Base-by-base conservation (phyloP, 2,888 invertebrate genomes). In the Frankliniella fusca region DNA sequence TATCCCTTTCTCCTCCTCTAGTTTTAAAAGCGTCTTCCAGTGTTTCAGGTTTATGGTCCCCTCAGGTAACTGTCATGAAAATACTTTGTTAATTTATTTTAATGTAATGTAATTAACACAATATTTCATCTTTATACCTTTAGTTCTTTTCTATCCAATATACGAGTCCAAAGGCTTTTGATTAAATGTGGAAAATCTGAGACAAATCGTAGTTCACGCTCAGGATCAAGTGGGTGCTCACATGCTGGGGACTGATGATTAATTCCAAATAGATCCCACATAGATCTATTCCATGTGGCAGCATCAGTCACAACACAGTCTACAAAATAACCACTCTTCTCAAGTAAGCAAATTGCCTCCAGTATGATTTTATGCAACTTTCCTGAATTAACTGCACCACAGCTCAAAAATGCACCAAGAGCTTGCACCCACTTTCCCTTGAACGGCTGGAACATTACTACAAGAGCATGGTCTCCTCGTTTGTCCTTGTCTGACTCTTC, bases 381-480 rank as follows among this genome's bases (percentile, higher is more conserved):
- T 23, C n/a, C 20, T 10, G 80, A 54, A 49, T 23, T 80, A 48
- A 61, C 82, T 23, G 80, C 82, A 2, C 50, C 79, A 50, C 27
- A 23, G 27, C 70, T 80, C 7, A 83, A 3, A 49, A 83, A 83
- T 28, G 61, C 79, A 61, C 79, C 83, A 11, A 84, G 10, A 9
- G 70, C 12, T 49, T 81, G 82, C 15, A 83, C 79, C 83, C 83
- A 83, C 80, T 81, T 79, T 27, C 81, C 82, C 54, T 70, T 8
- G 48, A 82, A 82, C n/a, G 65, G 82, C 23, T 83, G 81, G 76
- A 76, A 81, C 76, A 83, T 81, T 11, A 82, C 23, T 12, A 81
- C 81, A 1, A 82, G 79, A 7, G 80, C 83, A 81, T 82, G 83
- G 76, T 83, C 81, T 27, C 83, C 82, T 27, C 27, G 27, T 18